Percentiles rank a stretch among this genome's conserved stretches.
These are phyloP conservation scores for Erythrolamprus reginae DNA, from an alignment of 2,113 vertebrate species.

Conservation along the genomic window DNA sequence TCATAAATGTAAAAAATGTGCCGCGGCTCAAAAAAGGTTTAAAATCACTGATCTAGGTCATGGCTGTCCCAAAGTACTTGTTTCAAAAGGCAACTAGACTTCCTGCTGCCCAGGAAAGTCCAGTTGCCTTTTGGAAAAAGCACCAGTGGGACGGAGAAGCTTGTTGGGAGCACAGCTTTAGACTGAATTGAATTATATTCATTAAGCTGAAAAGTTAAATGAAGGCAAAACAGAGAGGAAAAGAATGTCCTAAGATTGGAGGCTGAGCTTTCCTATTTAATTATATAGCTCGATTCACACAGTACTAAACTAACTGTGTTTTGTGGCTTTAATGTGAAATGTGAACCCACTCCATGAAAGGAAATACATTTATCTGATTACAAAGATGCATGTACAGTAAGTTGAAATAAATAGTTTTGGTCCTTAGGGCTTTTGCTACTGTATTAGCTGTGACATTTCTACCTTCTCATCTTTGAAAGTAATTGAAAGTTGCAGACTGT, in stretches of 20 bases:
- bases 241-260: not conserved
- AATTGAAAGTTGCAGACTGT: conserved; percentile 1
- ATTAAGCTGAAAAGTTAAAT: no score
- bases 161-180: no score
- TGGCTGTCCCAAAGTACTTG: not conserved
- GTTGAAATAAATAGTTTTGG: not conserved
- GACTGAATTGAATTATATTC: no score
- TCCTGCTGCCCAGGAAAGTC: not conserved
- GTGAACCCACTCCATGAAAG: not conserved
- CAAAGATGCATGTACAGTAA: no score
- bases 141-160: not conserved
- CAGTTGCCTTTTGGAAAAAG: not conserved
- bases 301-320: not conserved
- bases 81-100: not conserved
- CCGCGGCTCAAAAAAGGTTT: no score
- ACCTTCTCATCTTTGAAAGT: not conserved
- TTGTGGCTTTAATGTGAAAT: not conserved
- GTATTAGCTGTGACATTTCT: not conserved
- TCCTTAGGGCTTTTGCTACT: not conserved
- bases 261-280: not conserved
- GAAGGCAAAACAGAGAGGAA: no score
- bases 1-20: no score
- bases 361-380: not conserved
- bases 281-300: not conserved
- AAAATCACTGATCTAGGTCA: not conserved